Evolutionary conservation across 2,888 invertebrate species (phyloP).

Genomic region (Theodoxus fluviatilis): DNA sequence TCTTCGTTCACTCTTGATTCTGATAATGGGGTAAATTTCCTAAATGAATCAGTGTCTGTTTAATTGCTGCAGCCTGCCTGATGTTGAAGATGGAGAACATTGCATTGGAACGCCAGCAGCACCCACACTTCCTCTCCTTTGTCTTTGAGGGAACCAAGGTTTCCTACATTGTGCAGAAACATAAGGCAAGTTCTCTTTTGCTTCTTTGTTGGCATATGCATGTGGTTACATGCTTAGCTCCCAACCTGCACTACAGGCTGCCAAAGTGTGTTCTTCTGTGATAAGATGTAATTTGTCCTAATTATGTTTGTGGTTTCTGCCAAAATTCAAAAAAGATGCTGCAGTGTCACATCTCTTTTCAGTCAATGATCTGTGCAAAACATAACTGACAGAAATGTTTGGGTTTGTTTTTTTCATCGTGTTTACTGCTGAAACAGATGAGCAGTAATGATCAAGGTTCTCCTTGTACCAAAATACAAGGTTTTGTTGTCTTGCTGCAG

Average conservation of each 20-base stretch:
- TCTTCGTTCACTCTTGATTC: no score
- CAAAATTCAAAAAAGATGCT: no score
- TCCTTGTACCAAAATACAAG: no score
- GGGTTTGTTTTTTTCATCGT: no score
- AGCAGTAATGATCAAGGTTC: no score
- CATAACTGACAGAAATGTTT: no score
- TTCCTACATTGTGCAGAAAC: constrained; percentile 38
- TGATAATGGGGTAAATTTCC: no score
- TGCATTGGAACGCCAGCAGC: constrained; percentile 37
- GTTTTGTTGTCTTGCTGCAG: constrained; percentile 26
- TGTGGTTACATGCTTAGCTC: background rate
- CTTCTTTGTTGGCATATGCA: no score
- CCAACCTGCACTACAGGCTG: background rate
- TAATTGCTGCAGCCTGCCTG: constrained; percentile 52
- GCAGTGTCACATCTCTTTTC: no score
- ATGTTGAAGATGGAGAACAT: constrained; percentile 52
- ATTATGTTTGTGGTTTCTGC: background rate
- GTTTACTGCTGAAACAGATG: no score
- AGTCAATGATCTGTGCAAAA: no score
- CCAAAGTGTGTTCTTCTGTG: background rate
- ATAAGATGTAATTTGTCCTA: background rate
- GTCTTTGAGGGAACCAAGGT: constrained; percentile 48
- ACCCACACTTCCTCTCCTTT: constrained; percentile 37
- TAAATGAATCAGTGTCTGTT: no score
- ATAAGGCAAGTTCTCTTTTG: constrained; percentile 47